These are phyloP conservation scores for Agrotis exclamationis DNA, from an alignment of 2,888 invertebrate species.

Conservation along the genomic window DNA sequence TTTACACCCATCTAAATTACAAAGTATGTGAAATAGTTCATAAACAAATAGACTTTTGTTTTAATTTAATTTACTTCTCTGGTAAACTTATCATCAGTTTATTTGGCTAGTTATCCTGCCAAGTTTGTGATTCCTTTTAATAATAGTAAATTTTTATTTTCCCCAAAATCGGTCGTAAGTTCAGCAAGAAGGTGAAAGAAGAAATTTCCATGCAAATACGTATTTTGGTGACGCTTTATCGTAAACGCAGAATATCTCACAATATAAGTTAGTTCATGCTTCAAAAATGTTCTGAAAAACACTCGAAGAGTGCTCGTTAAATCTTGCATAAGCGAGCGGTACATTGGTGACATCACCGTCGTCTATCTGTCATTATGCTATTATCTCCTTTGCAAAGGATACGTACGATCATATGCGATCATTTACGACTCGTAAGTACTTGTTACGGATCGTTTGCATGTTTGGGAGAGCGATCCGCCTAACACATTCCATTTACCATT, in stretches of 20 bases:
- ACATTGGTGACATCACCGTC: conserved; percentile 58
- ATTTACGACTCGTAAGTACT: conserved; percentile 64
- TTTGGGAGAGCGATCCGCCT: conserved; percentile 53
- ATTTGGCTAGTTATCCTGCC: neutral
- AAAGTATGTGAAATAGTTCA: too few species aligned
- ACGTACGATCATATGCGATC: conserved; percentile 62
- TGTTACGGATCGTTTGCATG: conserved; percentile 58
- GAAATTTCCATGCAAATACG: too few species aligned
- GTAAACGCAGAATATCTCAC: too few species aligned
- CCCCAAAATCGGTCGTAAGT: neutral
- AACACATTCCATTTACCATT: conserved; percentile 62
- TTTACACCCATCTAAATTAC: too few species aligned
- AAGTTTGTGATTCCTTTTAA: neutral
- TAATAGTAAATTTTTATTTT: neutral
- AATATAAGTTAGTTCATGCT: neutral
- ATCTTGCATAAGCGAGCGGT: conserved; percentile 22
- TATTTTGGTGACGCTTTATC: too few species aligned
- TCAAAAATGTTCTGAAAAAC: conserved; percentile 9
- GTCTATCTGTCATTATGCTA: conserved; percentile 62
- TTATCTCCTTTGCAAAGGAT: conserved; percentile 62
- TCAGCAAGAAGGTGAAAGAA: too few species aligned
- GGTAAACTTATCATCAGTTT: neutral
- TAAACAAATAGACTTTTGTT: too few species aligned
- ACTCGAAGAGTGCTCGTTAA: conserved; percentile 32
- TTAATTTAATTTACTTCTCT: too few species aligned